phyloP scores from a whole-genome alignment of 2,888 invertebrate genomes.

The Amphiduros pacificus region DNA sequence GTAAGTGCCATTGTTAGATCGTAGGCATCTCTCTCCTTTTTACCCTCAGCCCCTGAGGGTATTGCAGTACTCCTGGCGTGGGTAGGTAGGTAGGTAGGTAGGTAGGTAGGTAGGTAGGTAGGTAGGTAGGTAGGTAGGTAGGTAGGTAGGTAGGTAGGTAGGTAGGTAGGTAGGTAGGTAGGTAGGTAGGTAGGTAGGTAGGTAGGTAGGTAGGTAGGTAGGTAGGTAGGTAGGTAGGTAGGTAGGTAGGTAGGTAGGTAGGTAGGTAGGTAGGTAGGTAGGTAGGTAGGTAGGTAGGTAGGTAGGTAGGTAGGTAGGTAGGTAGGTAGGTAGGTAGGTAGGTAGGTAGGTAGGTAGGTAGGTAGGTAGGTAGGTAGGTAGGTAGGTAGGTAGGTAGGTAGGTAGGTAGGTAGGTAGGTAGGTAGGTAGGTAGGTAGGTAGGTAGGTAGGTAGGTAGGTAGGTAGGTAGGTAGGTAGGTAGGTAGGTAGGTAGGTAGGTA shows the following conservation, averaged over 20 bases:
- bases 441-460: background rate
- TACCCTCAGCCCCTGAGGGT: too few relatives aligned
- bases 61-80: too few relatives aligned
- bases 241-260: background rate
- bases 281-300: background rate
- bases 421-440: background rate
- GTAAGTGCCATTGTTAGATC: too few relatives aligned
- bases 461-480: background rate
- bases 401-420: background rate
- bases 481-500: background rate
- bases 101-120: too few relatives aligned
- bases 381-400: background rate
- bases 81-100: too few relatives aligned
- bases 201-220: background rate
- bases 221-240: background rate
- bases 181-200: background rate
- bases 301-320: background rate
- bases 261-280: background rate
- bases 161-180: too few relatives aligned
- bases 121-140: too few relatives aligned
- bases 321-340: background rate
- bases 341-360: background rate
- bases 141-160: too few relatives aligned
- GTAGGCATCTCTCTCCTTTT: too few relatives aligned
- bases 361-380: background rate